Base-by-base conservation (phyloP, 2,113 vertebrate species). In the Bucco capensis region DNA sequence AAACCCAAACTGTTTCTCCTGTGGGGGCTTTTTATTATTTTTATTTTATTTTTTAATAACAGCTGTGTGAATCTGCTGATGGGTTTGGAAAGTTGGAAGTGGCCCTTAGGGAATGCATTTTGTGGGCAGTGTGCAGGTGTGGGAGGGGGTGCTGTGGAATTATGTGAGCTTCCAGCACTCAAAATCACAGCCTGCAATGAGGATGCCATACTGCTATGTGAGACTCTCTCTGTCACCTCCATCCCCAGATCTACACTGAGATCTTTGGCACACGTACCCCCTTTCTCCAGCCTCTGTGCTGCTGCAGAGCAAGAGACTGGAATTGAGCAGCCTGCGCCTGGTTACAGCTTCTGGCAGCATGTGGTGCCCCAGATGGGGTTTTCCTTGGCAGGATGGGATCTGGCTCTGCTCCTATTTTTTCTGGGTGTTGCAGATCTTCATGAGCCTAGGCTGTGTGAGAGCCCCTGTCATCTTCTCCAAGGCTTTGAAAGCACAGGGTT, bases 41-140 rank as follows among this genome's bases (percentile, higher is more conserved):
- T 81, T 31, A 35, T 74, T 72, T 92, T 77, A 27, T 86, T 95
- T 96, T 86, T 33, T 66, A 93, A 90, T 70, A 79, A 58, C 71
- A 89, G 50, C 66, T 85, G 50, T 86, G 53, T 77, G 90, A 91
- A 87, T 87, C 86, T 85, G 89, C 81, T 73, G 74, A 62, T 76
- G 47, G 46, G 12, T 70, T 94, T 94, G 90, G 54, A 76, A 95
- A 92, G 21, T 42, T 90, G 66, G 64, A 92, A 90, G 54, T 8
- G 28, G 42, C 15, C 50, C 28, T 28, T 33, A 16, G 70, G 53
- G 54, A 82, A 57, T 0, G 24, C 17, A 19, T 28, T 84, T 85
- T 89, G 54, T 54, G 71, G 46, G 86, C 61, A 76, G 57, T 0
- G 0, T 31, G 42, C 73, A 92, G 62, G 92, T 86, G 60, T 15